Evolutionary conservation across 2,113 vertebrate species (phyloP).

Genomic region (Urocitellus parryii): DNA sequence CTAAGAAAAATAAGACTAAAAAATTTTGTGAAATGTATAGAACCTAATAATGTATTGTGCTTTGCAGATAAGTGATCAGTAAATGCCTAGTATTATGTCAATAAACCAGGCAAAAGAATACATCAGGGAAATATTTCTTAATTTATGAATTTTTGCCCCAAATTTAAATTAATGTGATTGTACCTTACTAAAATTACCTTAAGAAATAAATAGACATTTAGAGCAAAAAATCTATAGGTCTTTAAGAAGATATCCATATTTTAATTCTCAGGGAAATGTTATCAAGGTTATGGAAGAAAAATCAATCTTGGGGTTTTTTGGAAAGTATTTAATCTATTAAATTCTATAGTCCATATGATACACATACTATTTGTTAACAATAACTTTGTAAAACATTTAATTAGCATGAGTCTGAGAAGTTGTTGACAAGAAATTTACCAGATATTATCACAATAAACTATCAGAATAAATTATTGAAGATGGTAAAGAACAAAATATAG

Average conservation of each 20-base stretch:
- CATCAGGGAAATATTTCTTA: slow-evolving; percentile 28
- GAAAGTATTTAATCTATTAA: background rate
- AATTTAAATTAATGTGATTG: background rate
- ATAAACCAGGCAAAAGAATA: background rate
- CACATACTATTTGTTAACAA: background rate
- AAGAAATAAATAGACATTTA: background rate
- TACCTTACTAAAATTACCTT: background rate
- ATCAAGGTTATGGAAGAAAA: background rate
- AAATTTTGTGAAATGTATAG: slow-evolving; percentile 33
- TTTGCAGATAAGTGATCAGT: background rate
- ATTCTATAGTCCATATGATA: background rate
- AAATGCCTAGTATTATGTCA: slow-evolving; percentile 27
- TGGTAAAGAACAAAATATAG: background rate
- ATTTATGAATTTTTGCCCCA: background rate
- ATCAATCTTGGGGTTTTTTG: background rate
- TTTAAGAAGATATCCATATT: background rate
- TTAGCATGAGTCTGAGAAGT: background rate
- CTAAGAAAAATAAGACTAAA: background rate
- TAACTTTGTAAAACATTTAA: background rate
- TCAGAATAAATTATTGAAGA: background rate
- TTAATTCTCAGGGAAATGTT: slow-evolving; percentile 15
- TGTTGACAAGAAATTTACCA: background rate
- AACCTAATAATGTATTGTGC: background rate
- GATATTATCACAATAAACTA: background rate
- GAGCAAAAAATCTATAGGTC: background rate